These are phyloP conservation scores for Eristalinus sepulchralis DNA, from an alignment of 2,888 invertebrate genomes.

Conservation along the genomic window DNA sequence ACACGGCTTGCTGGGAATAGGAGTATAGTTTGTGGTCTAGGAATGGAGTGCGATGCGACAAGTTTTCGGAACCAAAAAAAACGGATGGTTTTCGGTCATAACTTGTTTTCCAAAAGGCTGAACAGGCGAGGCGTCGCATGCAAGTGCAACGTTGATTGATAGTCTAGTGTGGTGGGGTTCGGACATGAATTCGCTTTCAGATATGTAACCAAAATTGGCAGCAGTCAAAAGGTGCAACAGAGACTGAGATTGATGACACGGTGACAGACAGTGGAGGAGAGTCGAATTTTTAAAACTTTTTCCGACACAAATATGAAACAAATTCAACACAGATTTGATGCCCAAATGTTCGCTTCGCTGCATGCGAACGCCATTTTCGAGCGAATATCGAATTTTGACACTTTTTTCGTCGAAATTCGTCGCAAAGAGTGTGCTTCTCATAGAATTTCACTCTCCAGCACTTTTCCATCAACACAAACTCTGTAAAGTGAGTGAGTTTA, in stretches of 20 bases:
- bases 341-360: too few relatives aligned
- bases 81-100: background rate
- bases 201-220: background rate
- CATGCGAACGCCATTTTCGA: too few relatives aligned
- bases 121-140: background rate
- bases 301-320: too few relatives aligned
- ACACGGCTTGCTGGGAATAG: slow-evolving; percentile 36
- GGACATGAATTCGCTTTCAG: slow-evolving; percentile 50
- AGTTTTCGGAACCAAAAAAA: background rate
- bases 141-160: slow-evolving; percentile 57
- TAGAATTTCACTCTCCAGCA: background rate
- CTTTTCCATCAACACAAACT: too few relatives aligned
- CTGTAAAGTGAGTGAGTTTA: background rate
- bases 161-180: slow-evolving; percentile 10
- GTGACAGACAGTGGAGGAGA: too few relatives aligned
- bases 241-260: background rate
- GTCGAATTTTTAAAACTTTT: too few relatives aligned
- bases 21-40: slow-evolving; percentile 49
- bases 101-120: background rate
- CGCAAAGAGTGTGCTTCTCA: background rate
- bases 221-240: background rate
- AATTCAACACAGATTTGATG: too few relatives aligned
- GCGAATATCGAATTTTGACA: too few relatives aligned
- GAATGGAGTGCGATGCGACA: slow-evolving; percentile 55
- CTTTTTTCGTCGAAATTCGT: too few relatives aligned